Conservation (phyloP, 2,113 vertebrate species). For the Gobius niger region DNA sequence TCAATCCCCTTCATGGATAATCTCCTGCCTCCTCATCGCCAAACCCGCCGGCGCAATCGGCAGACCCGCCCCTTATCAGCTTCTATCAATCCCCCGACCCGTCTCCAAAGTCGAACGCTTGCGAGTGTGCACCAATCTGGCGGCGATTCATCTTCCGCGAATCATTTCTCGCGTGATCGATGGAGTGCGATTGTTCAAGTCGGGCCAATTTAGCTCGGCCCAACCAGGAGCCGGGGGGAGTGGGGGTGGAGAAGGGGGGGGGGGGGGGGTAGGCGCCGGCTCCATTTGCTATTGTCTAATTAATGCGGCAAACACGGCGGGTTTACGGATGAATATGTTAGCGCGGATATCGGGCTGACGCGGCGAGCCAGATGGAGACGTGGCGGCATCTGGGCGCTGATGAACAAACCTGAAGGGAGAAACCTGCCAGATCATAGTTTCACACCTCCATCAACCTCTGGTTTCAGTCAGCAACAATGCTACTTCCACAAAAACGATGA, state of each 20-base stretch:
- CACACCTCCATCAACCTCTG: too few species aligned
- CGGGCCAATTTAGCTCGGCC: background rate
- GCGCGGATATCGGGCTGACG: background rate
- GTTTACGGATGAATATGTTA: background rate
- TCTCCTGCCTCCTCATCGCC: too few species aligned
- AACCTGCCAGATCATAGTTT: too few species aligned
- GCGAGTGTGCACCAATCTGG: background rate
- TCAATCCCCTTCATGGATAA: too few species aligned
- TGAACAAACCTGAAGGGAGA: background rate
- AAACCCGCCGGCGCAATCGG: too few species aligned
- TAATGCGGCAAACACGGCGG: conserved; percentile 1
- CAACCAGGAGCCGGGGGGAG: background rate
- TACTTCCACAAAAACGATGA: too few species aligned
- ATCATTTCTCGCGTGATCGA: conserved; percentile 6
- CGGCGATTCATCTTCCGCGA: conserved; percentile 1
- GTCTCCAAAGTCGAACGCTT: conserved; percentile 2
- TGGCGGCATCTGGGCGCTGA: background rate
- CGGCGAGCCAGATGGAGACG: background rate
- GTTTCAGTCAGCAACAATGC: too few species aligned
- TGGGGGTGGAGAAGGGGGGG: too few species aligned
- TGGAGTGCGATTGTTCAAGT: conserved; percentile 3
- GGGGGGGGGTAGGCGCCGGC: background rate
- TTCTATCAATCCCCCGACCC: background rate
- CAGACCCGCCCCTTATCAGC: background rate
- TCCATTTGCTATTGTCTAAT: conserved; percentile 9